Conservation (phyloP, 2,888 invertebrate species). For the Andrena flavipes region DNA sequence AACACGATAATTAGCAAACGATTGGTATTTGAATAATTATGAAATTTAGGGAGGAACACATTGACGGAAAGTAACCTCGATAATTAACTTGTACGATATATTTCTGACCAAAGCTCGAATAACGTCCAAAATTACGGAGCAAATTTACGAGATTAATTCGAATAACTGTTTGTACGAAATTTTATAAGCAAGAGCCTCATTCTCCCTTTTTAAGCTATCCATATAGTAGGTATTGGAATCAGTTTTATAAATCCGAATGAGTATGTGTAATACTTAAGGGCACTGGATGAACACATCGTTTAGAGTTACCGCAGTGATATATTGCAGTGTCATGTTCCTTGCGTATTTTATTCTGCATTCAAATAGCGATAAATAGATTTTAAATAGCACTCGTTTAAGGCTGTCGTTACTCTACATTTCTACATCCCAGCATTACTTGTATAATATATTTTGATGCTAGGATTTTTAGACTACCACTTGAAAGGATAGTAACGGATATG, state of each 20-base stretch:
- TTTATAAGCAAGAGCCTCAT: conserved; percentile 50
- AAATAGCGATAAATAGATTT: conserved; percentile 45
- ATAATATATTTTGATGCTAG: conserved; percentile 63
- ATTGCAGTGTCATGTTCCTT: conserved; percentile 9
- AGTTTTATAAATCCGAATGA: conserved; percentile 34
- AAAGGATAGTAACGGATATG: conserved; percentile 22
- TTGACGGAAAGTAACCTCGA: conserved; percentile 44
- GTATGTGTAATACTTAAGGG: conserved; percentile 18
- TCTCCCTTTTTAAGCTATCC: conserved; percentile 3
- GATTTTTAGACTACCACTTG: conserved; percentile 13
- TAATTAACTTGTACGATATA: conserved; percentile 40
- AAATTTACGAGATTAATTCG: conserved; percentile 48
- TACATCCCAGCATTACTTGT: conserved; percentile 64
- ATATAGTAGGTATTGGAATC: conserved; percentile 12
- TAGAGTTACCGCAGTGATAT: conserved; percentile 2
- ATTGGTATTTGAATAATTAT: conserved; percentile 33
- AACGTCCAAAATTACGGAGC: conserved; percentile 58
- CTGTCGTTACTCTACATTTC: conserved; percentile 80
- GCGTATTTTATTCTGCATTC: conserved; percentile 39
- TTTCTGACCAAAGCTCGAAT: conserved; percentile 46
- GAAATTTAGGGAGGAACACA: conserved; percentile 31
- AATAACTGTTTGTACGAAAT: conserved; percentile 58
- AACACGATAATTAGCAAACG: conserved; percentile 29
- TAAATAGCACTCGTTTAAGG: conserved; percentile 62
- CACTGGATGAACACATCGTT: conserved; percentile 10